Percentiles rank a stretch among this genome's conserved stretches.
These are phyloP conservation scores for Pristionchus arcanus DNA, from an alignment of 2,888 invertebrate genomes.

Conservation along the genomic window DNA sequence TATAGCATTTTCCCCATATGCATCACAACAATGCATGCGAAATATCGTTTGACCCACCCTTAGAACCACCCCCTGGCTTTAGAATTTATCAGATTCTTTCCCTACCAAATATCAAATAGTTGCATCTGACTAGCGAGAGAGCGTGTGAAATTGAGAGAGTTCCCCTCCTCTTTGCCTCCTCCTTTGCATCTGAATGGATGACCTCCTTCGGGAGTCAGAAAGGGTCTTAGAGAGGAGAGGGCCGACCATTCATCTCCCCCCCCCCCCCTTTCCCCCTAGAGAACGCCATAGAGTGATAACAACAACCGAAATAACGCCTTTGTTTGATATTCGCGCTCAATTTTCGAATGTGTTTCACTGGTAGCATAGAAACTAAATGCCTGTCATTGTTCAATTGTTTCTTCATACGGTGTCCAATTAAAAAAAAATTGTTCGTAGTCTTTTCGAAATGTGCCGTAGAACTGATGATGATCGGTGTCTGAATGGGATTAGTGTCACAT, in stretches of 20 bases:
- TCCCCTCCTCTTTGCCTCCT: background rate
- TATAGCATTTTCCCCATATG: background rate
- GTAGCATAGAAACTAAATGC: background rate
- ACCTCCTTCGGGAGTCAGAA: background rate
- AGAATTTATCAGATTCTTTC: too few species aligned
- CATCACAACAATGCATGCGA: too few species aligned
- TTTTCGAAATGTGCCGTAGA: background rate
- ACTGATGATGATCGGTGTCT: background rate
- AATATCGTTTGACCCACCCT: too few species aligned
- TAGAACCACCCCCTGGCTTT: too few species aligned
- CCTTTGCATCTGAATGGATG: background rate
- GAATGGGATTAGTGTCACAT: conserved; percentile 19
- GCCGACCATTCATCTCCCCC: background rate
- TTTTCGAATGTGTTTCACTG: background rate
- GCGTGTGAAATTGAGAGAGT: background rate
- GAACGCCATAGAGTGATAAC: background rate
- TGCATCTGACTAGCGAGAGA: background rate
- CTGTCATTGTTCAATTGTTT: too few species aligned
- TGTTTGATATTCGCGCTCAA: background rate
- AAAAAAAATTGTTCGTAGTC: background rate
- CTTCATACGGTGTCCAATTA: too few species aligned
- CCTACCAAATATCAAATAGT: too few species aligned
- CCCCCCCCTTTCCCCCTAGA: background rate
- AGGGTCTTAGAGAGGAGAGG: conserved; percentile 4
- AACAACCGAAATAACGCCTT: background rate